Percentiles rank a stretch among this genome's conserved stretches.
phyloP scores from a whole-genome alignment of 2,888 invertebrate genomes.

The Crocallis elinguaria region DNA sequence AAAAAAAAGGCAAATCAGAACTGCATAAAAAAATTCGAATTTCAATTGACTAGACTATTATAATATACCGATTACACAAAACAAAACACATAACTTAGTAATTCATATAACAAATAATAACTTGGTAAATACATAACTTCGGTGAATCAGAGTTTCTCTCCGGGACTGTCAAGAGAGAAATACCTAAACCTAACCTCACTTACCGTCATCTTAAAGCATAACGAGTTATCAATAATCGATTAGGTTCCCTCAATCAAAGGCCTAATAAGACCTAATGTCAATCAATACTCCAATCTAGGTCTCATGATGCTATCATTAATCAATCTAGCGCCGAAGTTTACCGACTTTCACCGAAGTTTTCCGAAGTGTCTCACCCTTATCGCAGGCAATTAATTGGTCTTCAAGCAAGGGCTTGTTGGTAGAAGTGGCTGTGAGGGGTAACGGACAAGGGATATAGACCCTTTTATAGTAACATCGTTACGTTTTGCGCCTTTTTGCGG shows the following conservation, averaged over 20 bases:
- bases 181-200: neutral
- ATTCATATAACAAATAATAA: too few relatives aligned
- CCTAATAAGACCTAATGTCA: conserved; percentile 12
- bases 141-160: too few relatives aligned
- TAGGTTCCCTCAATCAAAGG: conserved; percentile 11
- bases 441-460: neutral
- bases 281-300: conserved; percentile 9
- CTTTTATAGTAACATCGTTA: conserved; percentile 18
- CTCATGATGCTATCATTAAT: conserved; percentile 16
- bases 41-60: too few relatives aligned
- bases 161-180: too few relatives aligned
- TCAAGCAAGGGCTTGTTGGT: conserved; percentile 16
- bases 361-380: conserved; percentile 25
- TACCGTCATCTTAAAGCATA: neutral
- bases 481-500: conserved; percentile 8
- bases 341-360: conserved; percentile 21
- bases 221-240: conserved; percentile 17
- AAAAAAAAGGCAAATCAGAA: too few relatives aligned
- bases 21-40: too few relatives aligned
- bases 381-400: conserved; percentile 25
- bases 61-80: too few relatives aligned
- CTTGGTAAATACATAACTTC: too few relatives aligned
- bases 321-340: conserved; percentile 16
- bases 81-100: too few relatives aligned
- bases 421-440: conserved; percentile 5